Base-by-base conservation (phyloP, 2,888 invertebrate genomes). In the Lymantria dispar region DNA sequence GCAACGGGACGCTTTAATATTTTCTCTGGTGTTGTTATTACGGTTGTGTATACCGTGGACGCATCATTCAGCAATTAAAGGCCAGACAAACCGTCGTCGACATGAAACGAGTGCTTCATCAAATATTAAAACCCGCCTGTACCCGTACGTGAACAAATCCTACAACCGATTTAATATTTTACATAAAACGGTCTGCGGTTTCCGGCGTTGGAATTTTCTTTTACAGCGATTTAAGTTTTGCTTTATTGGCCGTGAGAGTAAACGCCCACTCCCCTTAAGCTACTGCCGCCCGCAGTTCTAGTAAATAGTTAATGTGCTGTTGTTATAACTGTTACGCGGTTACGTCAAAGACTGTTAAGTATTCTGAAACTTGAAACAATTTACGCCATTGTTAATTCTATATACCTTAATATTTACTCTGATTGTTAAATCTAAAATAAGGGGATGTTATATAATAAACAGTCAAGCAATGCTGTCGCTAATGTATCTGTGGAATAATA, bases 111-210 rank as follows among this genome's bases (percentile, higher is more conserved):
- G 76, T 74, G 77, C 74, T 79, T 80, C 79, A 85, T 87, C 78
- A 83, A 87, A 83, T 87, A 89, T 88, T 87, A 83, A 88, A 80
- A 64, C 62, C 33, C 61, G 60, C 71, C 75, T 70, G 76, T 74
- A 70, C 71, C 75, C 68, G 76, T 68, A 73, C 76, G 70, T 64
- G 77, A 75, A 78, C 82, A 83, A 87, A 85, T 85, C 82, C 82
- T 74, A 79, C 78, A 74, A 75, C 74, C 78, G 77, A 78, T 85
- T 88, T 85, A 89, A 90, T 89, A 90, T 89, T 88, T 89, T 77
- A 88, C 79, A 79, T 76, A 83, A 84, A 87, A 83, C 81, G 76
- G 83, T 84, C 85, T 87, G 85, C 76, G 86, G 87, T 77, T 81
- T 78, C 74, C 77, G 74, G 61, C 72, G 71, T 53, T 64, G 67